A percentile compares a stretch with the other conserved stretches of the same genome.
Conservation (phyloP, 2,113 vertebrate genomes). For the Ptyas mucosa region DNA sequence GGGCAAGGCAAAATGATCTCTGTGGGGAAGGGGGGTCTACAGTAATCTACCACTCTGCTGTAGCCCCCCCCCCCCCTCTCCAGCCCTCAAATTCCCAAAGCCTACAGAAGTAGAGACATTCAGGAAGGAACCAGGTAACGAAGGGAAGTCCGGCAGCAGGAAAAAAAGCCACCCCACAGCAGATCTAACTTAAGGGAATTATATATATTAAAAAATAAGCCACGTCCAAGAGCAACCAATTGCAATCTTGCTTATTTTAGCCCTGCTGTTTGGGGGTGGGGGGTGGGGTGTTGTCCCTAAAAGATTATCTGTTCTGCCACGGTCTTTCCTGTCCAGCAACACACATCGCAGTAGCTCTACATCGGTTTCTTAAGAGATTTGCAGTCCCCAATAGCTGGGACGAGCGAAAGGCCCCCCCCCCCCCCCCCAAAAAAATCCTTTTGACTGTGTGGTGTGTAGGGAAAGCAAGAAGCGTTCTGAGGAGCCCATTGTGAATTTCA, state of each 20-base stretch:
- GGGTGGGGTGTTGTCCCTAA: not conserved
- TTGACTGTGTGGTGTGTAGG: fast-evolving
- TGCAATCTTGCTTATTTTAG: not conserved
- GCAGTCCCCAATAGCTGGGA: not conserved
- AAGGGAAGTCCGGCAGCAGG: not conserved
- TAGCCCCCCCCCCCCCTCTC: not conserved
- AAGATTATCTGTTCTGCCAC: not conserved
- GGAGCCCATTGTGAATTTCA: not conserved
- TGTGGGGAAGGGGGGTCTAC: no score
- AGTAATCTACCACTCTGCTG: not conserved
- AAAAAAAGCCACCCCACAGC: no score
- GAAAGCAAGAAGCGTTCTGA: not conserved
- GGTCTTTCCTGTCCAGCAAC: not conserved
- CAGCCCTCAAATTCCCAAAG: not conserved
- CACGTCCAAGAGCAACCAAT: not conserved
- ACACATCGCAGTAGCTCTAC: not conserved
- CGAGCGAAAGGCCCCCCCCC: no score
- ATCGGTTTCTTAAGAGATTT: not conserved
- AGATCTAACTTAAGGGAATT: no score
- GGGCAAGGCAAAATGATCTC: no score
- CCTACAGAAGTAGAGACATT: not conserved
- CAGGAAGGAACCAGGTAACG: not conserved
- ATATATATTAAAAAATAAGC: no score
- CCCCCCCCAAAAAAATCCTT: not conserved
- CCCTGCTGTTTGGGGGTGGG: not conserved